Conservation (phyloP, 2,113 vertebrate species). For the Noctilio leporinus region DNA sequence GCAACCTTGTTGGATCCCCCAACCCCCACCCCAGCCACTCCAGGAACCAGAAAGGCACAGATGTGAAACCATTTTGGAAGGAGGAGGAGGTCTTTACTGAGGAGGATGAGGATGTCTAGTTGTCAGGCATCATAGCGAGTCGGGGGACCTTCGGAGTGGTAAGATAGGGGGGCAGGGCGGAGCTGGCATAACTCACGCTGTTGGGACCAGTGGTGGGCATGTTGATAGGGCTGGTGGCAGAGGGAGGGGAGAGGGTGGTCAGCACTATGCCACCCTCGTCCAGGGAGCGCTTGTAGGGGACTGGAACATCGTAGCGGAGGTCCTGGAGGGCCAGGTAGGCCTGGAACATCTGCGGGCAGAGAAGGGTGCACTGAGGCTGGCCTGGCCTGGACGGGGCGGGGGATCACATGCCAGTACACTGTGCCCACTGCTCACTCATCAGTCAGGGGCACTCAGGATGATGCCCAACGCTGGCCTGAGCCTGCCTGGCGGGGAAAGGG, state of each 20-base stretch:
- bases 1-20: neutral
- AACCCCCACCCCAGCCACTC: neutral
- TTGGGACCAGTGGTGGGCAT: neutral
- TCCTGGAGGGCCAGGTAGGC: constrained; percentile 65
- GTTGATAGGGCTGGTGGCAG: neutral
- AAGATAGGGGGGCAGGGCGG: constrained; percentile 31
- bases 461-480: neutral
- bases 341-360: constrained; percentile 66
- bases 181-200: constrained; percentile 34
- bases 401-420: fast-evolving
- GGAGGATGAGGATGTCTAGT: constrained; percentile 6
- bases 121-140: constrained; percentile 68
- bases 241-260: constrained; percentile 58
- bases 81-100: constrained; percentile 52
- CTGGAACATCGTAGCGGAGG: constrained; percentile 43
- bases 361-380: neutral
- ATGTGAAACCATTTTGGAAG: constrained; percentile 20
- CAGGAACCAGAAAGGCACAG: neutral
- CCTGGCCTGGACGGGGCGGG: neutral
- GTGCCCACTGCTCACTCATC: neutral
- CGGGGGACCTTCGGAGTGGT: constrained; percentile 30
- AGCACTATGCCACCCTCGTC: constrained; percentile 65
- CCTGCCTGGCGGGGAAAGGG: neutral
- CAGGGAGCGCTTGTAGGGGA: constrained; percentile 72
- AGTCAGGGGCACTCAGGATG: fast-evolving